Evolutionary conservation across 1,140 invertebrate species (phyloP), one percentile per base, ranked within the genome.

Genomic region (Trypoxylus dichotomus): DNA sequence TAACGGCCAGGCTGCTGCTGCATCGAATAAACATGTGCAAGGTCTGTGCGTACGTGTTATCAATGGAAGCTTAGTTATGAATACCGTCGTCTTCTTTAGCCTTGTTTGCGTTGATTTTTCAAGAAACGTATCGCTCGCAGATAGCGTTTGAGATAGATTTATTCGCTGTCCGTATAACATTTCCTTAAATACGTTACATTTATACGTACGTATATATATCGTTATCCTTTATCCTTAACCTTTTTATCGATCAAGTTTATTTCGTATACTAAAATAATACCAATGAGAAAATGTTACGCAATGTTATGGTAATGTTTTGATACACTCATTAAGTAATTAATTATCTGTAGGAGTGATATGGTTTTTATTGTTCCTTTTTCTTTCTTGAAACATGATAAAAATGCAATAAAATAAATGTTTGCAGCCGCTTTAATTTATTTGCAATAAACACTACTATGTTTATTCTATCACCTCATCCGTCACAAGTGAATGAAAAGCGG

Each of bases 171-270:
- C 15, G 47, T 19, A 19, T n/a, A 54, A 54, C 47, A 54, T 54
- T 54, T 54, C 47, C 47, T n/a, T 54, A 54, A 54, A 54, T 19
- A 37, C 32, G 32, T 37, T 37, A 37, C 10, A 8, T 37, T 37
- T 32, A 32, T 32, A 7, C 5, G 5, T 7, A 37, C 32, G 32
- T 7, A 37, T 37, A 37, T 5, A n/a, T 43, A 43, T 43, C 19
- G 47, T 54, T 54, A 54, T 54, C 47, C 47, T 54, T 19, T 54
- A 54, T 54, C 47, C 47, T 54, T 54, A 54, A 54, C 47, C 47
- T 54, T 54, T 54, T 54, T 54, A 54, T 54, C 47, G 19, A 54
- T 54, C n/a, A 54, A 54, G 47, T 54, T n/a, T 54, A 19, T 54
- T 54, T 54, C 47, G 47, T 5, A 54, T 54, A 5, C 47, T 54